Evolutionary conservation across 92 coral and sea anemone species (phyloP).

Genomic region (Palythoa grandiflora): DNA sequence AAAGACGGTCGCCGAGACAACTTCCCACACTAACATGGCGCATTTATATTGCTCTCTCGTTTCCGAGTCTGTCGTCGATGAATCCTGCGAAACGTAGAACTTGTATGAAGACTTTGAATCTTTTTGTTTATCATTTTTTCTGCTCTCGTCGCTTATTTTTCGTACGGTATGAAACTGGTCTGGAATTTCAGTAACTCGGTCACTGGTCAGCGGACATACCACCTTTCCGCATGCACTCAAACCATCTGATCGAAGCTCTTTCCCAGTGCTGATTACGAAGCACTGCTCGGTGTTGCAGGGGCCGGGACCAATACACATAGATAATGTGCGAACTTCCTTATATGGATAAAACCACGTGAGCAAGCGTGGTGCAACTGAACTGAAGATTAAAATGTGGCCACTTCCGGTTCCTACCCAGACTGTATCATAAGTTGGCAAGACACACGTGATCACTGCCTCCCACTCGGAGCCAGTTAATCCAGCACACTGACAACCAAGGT

Average conservation of each 20-base stretch:
- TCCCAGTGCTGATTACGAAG: conserved; percentile 91
- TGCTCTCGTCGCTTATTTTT: conserved; percentile 35
- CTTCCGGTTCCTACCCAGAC: conserved; percentile 94
- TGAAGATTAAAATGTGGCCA: conserved; percentile 87
- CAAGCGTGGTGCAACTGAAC: conserved; percentile 71
- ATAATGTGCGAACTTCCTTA: conserved; percentile 87
- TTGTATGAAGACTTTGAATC: conserved; percentile 17
- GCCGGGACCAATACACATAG: conserved; percentile 83
- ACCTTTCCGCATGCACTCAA: conserved; percentile 69
- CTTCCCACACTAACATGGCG: conserved; percentile 85
- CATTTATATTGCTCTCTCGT: conserved; percentile 58
- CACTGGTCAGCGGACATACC: conserved; percentile 83
- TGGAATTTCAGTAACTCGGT: conserved; percentile 72
- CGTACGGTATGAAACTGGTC: conserved; percentile 36
- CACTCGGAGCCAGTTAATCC: conserved; percentile 51
- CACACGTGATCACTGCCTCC: conserved; percentile 77
- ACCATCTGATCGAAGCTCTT: conserved; percentile 75
- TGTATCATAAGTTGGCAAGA: conserved; percentile 81
- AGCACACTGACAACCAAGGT: conserved; percentile 20
- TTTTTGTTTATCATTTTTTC: conserved; percentile 11
- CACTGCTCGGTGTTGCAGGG: conserved; percentile 91
- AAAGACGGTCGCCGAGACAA: conserved; percentile 65
- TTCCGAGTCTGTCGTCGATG: conserved; percentile 36
- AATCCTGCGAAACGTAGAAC: conserved; percentile 28
- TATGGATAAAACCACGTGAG: conserved; percentile 91